A percentile compares a stretch with the other conserved stretches of the same genome.
Conservation (phyloP, 2,888 invertebrate species). For the Hyalella azteca region DNA sequence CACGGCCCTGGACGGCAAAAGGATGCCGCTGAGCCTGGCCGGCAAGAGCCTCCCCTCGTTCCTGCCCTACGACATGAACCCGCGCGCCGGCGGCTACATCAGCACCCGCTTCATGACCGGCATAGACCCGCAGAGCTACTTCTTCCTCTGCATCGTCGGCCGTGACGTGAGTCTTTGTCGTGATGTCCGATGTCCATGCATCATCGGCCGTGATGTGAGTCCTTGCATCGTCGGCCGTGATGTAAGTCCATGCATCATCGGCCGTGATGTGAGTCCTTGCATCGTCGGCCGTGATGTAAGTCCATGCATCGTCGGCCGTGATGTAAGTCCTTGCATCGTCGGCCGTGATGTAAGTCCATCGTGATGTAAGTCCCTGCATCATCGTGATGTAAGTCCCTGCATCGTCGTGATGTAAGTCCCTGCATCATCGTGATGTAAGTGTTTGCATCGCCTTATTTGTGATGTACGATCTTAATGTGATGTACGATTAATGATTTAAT, state of each 20-base stretch:
- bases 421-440: too few species aligned
- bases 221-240: background rate
- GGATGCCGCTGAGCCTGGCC: constrained; percentile 93
- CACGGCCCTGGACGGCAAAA: constrained; percentile 96
- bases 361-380: too few species aligned
- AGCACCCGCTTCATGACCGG: constrained; percentile 97
- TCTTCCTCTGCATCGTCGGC: constrained; percentile 99
- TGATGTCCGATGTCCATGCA: too few species aligned
- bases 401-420: too few species aligned
- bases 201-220: background rate
- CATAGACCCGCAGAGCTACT: constrained; percentile 97
- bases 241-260: background rate
- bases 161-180: constrained; percentile 84
- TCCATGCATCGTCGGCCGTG: background rate
- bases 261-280: background rate
- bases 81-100: constrained; percentile 94
- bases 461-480: too few species aligned
- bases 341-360: background rate
- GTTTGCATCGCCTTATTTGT: too few species aligned
- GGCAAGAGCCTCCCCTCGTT: constrained; percentile 91
- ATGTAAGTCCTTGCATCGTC: background rate
- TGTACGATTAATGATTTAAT: too few species aligned
- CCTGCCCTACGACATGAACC: constrained; percentile 81
- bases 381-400: too few species aligned
- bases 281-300: background rate